A percentile compares a stretch with the other conserved stretches of the same genome.
Conservation (phyloP, 2,888 invertebrate species). For the Lasioglossum morio region DNA sequence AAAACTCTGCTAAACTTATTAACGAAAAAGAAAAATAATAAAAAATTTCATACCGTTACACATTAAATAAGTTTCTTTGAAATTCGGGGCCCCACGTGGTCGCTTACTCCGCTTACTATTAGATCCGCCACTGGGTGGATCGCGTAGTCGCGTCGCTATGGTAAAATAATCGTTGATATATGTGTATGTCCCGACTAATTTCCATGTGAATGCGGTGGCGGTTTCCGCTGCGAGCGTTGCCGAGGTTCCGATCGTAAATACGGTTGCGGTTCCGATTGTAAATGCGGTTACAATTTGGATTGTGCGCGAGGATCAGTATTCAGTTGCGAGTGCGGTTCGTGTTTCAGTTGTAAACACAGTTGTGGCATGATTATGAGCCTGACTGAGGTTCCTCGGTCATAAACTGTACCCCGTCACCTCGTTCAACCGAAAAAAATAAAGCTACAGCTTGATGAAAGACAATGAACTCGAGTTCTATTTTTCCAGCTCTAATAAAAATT, state of each 20-base stretch:
- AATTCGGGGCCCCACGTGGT: too few species aligned
- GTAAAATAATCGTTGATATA: background rate
- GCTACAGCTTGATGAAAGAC: too few species aligned
- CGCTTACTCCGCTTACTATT: too few species aligned
- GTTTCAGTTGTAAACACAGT: background rate
- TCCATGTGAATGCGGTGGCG: constrained; percentile 7
- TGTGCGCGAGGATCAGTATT: background rate
- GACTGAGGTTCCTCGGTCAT: background rate
- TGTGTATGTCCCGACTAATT: background rate
- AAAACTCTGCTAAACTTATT: too few species aligned
- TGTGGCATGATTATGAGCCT: background rate
- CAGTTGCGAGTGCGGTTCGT: background rate
- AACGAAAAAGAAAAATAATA: too few species aligned
- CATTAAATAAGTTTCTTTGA: too few species aligned
- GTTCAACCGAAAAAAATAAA: background rate
- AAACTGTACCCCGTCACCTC: background rate
- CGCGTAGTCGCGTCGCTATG: background rate
- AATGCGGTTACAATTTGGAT: constrained; percentile 4
- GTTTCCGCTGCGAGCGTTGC: background rate
- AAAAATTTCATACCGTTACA: too few species aligned
- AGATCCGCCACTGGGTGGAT: background rate
- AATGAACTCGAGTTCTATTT: too few species aligned
- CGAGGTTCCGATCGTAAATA: constrained; percentile 9
- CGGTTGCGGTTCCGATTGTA: constrained; percentile 4
- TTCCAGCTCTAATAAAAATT: too few species aligned